These are phyloP conservation scores for Equus quagga DNA, from an alignment of 2,113 vertebrate species.

Conservation along the genomic window DNA sequence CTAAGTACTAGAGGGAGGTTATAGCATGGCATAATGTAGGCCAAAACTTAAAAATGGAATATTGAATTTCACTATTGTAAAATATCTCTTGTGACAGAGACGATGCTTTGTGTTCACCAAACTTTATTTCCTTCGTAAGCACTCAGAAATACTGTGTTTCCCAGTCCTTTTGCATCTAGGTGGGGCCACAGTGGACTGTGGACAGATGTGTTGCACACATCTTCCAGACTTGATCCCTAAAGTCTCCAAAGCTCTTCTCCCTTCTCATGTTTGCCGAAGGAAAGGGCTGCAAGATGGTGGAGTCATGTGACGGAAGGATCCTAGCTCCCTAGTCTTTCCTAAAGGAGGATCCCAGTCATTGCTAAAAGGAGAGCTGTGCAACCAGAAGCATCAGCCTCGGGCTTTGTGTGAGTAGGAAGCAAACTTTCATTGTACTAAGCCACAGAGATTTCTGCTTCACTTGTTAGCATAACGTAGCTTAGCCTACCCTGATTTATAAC, in stretches of 20 bases:
- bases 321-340: background rate
- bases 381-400: background rate
- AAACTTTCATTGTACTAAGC: background rate
- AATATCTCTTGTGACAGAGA: background rate
- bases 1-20: background rate
- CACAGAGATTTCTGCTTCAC: background rate
- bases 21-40: background rate
- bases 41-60: slow-evolving; percentile 35
- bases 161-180: background rate
- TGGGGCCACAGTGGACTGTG: background rate
- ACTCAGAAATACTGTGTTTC: background rate
- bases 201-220: background rate
- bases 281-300: background rate
- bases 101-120: background rate
- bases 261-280: background rate
- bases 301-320: background rate
- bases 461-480: background rate
- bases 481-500: background rate
- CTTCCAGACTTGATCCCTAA: background rate
- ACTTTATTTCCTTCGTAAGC: background rate
- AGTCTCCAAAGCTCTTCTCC: background rate
- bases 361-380: background rate
- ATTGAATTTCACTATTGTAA: slow-evolving; percentile 7
- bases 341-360: background rate
- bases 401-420: background rate